Evolutionary conservation across 2,888 invertebrate species (phyloP), one percentile per base, ranked within the genome.

Genomic region (Scaptomyza reducta): DNA sequence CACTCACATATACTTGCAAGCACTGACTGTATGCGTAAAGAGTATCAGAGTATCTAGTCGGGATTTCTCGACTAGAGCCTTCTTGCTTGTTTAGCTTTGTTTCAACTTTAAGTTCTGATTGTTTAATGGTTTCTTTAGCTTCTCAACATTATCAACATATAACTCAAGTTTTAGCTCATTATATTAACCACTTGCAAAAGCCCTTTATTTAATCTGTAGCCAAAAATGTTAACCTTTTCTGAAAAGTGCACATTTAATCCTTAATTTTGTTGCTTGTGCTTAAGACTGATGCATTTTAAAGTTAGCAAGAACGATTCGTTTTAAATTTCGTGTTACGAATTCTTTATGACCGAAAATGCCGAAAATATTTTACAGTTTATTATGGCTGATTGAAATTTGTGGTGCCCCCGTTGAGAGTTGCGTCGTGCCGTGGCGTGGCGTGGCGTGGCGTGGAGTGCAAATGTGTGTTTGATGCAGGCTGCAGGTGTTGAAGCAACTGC

Each of bases 401-500:
- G 81, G 69, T 59, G 59, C 53, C 61, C 65, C 69, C 68, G 57
- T 61, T 27, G 77, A 16, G 54, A 13, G 14, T 3, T 38, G 14
- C 14, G 14, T 38, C 7, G 38, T n/a, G 14, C 2, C 5, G 63
- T 66, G 66, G 83, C 64, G 38, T 14, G 14, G 31, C 1, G 2
- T 31, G 14, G 14, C 6, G 73, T 66, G 66, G 84, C 64, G 14
- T 40, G 14, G 77, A 82, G 82, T 87, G 82, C 81, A 84, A 82
- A 82, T 82, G 81, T 84, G 70, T 82, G 84, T 87, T 84, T 82
- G 84, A 74, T 70, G 81, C 70, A 22, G 53, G 54, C 77, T 62
- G 82, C 82, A 82, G 82, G 82, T 82, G 82, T 82, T 77, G 84
- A 80, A 73, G 81, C 77, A 83, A 82, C 81, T 80, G 87, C 84